Evolutionary conservation across 2,113 vertebrate species (phyloP).

Genomic region (Hyla sarda): DNA sequence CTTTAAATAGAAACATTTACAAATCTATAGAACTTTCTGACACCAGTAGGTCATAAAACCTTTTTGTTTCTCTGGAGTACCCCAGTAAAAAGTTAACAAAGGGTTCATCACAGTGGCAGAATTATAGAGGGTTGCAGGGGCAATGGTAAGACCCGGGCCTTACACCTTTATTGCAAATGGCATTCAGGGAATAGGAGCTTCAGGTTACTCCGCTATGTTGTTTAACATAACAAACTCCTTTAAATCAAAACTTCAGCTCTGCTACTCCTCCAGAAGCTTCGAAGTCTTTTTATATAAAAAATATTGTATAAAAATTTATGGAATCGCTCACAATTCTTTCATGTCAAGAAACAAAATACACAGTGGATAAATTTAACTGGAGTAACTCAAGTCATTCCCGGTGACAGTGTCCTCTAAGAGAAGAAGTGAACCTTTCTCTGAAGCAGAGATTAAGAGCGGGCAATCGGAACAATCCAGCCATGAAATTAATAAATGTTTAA

Average conservation of each 20-base stretch:
- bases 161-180: background rate
- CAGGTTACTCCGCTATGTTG: background rate
- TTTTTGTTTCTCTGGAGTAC: too few relatives aligned
- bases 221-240: background rate
- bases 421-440: constrained; percentile 54
- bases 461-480: constrained; percentile 57
- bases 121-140: too few relatives aligned
- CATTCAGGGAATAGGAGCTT: too few relatives aligned
- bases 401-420: constrained; percentile 30
- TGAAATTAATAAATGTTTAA: constrained; percentile 61
- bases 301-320: background rate
- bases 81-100: too few relatives aligned
- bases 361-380: background rate
- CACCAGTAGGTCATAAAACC: too few relatives aligned
- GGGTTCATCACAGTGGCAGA: too few relatives aligned
- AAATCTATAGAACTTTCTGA: too few relatives aligned
- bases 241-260: background rate
- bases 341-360: constrained; percentile 17
- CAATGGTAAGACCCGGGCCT: too few relatives aligned
- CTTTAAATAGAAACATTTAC: too few relatives aligned
- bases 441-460: constrained; percentile 52
- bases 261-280: background rate
- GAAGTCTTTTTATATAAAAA: background rate
- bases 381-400: background rate
- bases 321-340: background rate